Evolutionary conservation across 1,140 invertebrate species (phyloP), one percentile per base, ranked within the genome.

Genomic region (Neodiprion pinetum): DNA sequence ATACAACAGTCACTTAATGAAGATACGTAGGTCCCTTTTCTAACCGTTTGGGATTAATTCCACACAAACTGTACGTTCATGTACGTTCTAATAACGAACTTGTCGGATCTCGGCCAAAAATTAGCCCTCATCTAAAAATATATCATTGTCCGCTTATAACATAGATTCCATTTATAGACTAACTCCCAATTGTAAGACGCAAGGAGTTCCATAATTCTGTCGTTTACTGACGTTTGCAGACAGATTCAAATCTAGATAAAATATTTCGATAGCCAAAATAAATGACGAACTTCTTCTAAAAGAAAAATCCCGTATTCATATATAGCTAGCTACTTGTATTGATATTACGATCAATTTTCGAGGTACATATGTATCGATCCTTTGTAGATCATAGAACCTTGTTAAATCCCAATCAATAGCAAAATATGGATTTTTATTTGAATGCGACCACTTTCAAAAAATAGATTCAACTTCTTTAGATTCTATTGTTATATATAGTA

Each of bases 381-480:
- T 85, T 85, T 77, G 74, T 85, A 79, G 80, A 83, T 84, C 83
- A 77, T 81, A 83, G 83, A 83, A 84, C 80, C 80, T 74, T 53
- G 72, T 77, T 71, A 78, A 82, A 79, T 83, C 79, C 73, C 80
- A 75, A 80, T 83, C 78, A 80, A 86, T 88, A 88, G 86, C 81
- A 88, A 88, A 88, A 88, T 88, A 88, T 86, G 79, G 84, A 79
- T 83, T 75, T 80, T 83, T 77, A 80, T 82, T 75, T 81, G 79
- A 77, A 81, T 78, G 79, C 79, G 82, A 82, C 78, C 80, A 80
- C 80, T 76, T 79, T 87, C 84, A 82, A 87, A 88, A 88, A 88
- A 88, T 88, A 88, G 82, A 86, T 81, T 86, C 83, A 84, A 88
- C 82, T 81, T 86, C 79, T 87, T 86, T 86, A 86, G 83, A 85